A percentile compares a stretch with the other conserved stretches of the same genome.
These are phyloP conservation scores for Tragelaphus eurycerus DNA, from an alignment of 2,797 vertebrate genomes.

Conservation along the genomic window DNA sequence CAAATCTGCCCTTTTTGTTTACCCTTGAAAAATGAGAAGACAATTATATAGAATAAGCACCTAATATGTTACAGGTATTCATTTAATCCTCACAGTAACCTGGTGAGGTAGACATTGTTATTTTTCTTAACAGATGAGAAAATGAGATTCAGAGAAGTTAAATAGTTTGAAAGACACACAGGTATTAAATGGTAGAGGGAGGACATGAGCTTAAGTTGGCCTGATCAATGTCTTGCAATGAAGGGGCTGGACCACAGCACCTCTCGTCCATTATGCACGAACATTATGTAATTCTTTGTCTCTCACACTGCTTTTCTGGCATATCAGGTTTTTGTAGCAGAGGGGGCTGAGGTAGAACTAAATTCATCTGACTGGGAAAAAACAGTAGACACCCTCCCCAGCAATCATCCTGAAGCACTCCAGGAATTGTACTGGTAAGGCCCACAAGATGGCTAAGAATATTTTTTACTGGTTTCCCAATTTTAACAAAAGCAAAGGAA, in stretches of 20 bases:
- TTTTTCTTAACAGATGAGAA: constrained; percentile 7
- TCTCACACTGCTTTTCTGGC: neutral
- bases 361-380: neutral
- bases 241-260: neutral
- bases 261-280: neutral
- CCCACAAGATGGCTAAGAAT: neutral
- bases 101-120: neutral
- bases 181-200: neutral
- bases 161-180: neutral
- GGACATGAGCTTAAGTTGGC: neutral
- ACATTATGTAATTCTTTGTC: neutral
- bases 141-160: neutral
- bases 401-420: neutral
- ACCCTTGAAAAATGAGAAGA: neutral
- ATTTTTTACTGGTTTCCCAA: neutral
- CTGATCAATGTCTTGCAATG: neutral
- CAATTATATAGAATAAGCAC: constrained; percentile 2
- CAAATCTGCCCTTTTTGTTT: neutral
- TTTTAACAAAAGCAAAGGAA: neutral
- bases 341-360: neutral
- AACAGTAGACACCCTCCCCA: neutral
- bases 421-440: neutral
- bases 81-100: constrained; percentile 3
- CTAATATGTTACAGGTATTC: neutral
- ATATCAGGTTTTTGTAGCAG: neutral